Evolutionary conservation across 2,888 invertebrate genomes (phyloP).

Genomic region (Melolontha melolontha): DNA sequence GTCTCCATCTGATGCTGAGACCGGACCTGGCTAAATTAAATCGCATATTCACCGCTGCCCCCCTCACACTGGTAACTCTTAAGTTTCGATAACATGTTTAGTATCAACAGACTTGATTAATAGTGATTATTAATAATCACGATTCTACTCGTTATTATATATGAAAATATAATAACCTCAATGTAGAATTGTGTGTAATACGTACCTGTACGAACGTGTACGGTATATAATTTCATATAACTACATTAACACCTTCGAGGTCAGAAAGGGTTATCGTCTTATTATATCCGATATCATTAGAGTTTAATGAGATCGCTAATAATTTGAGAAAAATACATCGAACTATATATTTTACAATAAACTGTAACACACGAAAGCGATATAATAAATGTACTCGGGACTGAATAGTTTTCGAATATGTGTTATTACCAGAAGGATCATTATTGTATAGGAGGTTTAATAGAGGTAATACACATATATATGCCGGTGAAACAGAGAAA

Average conservation of each 20-base stretch:
- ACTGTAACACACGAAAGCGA: conserved; percentile 23
- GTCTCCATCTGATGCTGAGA: no score
- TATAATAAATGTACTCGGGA: conserved; percentile 25
- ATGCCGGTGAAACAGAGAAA: conserved; percentile 10
- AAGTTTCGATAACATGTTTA: no score
- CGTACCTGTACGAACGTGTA: no score
- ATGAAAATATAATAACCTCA: no score
- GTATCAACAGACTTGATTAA: no score
- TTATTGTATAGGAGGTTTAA: conserved; percentile 28
- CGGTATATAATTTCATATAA: conserved; percentile 43
- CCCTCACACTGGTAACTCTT: no score
- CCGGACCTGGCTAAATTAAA: no score
- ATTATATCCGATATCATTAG: conserved; percentile 45
- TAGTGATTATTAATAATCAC: no score
- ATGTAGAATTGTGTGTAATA: no score
- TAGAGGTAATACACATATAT: conserved; percentile 3
- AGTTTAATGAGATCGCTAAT: conserved; percentile 45
- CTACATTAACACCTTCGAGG: conserved; percentile 48
- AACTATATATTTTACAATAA: conserved; percentile 40
- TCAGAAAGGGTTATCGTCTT: conserved; percentile 43
- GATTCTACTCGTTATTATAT: no score
- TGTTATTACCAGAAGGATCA: conserved; percentile 23
- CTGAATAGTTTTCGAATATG: conserved; percentile 32
- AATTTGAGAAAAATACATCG: conserved; percentile 46
- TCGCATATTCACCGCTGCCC: no score